Conservation (phyloP, 2,113 vertebrate genomes). For the Entomyzon cyanotis region DNA sequence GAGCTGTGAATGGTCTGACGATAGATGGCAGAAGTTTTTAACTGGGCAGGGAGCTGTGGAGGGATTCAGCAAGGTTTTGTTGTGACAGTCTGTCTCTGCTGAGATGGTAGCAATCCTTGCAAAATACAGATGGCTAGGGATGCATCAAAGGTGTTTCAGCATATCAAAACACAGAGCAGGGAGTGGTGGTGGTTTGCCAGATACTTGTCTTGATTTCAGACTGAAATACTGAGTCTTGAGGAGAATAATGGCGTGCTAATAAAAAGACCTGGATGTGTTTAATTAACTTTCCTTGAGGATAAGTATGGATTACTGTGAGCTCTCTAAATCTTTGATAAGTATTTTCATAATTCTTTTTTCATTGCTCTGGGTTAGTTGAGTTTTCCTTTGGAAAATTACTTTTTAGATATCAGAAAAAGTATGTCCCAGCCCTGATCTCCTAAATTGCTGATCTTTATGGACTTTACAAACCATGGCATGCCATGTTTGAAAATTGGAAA, state of each 20-base stretch:
- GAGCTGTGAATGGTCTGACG: background rate
- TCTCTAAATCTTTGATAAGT: background rate
- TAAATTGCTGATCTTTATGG: background rate
- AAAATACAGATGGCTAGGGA: background rate
- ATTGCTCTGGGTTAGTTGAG: background rate
- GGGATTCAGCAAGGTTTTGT: background rate
- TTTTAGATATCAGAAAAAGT: background rate
- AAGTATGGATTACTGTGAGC: background rate
- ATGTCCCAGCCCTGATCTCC: background rate
- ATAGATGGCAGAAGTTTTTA: background rate
- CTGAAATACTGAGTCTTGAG: background rate
- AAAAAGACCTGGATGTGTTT: background rate
- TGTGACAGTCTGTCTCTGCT: background rate
- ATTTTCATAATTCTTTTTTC: background rate
- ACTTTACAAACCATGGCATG: rapidly evolving
- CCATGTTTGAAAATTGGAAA: background rate
- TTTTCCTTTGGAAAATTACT: background rate
- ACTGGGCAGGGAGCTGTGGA: background rate
- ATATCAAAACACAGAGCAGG: background rate
- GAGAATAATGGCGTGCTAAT: background rate
- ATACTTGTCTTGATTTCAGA: background rate
- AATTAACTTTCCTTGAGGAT: background rate
- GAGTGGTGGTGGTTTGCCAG: background rate
- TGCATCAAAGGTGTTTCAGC: background rate
- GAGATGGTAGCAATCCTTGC: background rate